Percentiles rank a stretch among this genome's conserved stretches.
Evolutionary conservation across 2,888 invertebrate species (phyloP).

Genomic region (Sarcophaga caerulescens): DNA sequence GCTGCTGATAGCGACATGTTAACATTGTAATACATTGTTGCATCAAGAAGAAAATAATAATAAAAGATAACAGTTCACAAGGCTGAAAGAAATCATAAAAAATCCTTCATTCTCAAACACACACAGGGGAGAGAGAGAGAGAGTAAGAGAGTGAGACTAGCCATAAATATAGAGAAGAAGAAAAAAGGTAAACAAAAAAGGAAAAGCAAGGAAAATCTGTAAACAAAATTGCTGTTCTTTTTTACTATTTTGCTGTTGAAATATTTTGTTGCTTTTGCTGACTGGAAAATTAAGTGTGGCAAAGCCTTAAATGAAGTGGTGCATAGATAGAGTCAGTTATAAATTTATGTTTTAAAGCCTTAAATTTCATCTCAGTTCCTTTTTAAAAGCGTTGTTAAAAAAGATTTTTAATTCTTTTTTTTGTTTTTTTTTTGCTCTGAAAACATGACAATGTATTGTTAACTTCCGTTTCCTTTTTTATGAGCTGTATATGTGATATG

Average conservation of each 20-base stretch:
- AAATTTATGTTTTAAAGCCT: conserved; percentile 21
- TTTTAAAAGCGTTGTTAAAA: conserved; percentile 43
- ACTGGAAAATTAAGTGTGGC: conserved; percentile 39
- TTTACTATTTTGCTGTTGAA: background rate
- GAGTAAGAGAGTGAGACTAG: background rate
- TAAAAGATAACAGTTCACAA: conserved; percentile 59
- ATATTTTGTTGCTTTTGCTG: conserved; percentile 15
- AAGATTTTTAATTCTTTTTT: background rate
- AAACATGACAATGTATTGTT: conserved; percentile 65
- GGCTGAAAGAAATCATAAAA: conserved; percentile 31
- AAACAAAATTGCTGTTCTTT: conserved; percentile 44
- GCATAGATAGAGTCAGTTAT: conserved; percentile 25
- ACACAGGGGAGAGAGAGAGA: background rate
- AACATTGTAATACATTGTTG: conserved; percentile 68
- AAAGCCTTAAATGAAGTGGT: conserved; percentile 53
- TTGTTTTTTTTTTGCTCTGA: background rate
- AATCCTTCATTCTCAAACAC: background rate
- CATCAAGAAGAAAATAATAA: conserved; percentile 58
- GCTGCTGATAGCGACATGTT: conserved; percentile 66
- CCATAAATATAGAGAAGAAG: conserved; percentile 29
- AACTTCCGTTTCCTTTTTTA: conserved; percentile 66
- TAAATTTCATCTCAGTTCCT: conserved; percentile 34
- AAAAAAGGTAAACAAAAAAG: conserved; percentile 57
- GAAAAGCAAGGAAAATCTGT: conserved; percentile 6
- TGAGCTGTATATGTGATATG: conserved; percentile 9